Conservation (phyloP, 2,113 vertebrate genomes). For the Phylloscopus trochilus region DNA sequence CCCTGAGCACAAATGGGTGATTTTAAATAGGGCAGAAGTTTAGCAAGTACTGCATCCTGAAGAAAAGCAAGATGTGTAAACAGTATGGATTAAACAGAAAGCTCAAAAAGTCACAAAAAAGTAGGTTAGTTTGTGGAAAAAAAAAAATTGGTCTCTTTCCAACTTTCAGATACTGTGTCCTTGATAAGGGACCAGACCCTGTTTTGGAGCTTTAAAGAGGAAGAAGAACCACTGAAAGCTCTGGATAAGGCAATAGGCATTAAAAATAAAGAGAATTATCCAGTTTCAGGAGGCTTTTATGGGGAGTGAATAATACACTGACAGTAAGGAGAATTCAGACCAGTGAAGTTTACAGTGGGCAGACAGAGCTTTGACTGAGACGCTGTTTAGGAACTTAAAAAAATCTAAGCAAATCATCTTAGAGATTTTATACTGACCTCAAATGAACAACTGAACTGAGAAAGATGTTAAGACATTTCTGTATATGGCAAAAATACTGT, state of each 20-base stretch:
- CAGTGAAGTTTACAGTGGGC: not conserved
- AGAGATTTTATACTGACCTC: constrained; percentile 13
- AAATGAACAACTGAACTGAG: not conserved
- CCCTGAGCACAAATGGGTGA: not conserved
- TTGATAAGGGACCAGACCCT: not conserved
- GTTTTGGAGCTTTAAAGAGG: not conserved
- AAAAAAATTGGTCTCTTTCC: not conserved
- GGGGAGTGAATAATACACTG: not conserved
- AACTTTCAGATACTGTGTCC: not conserved
- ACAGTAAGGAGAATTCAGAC: not conserved
- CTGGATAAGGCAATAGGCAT: not conserved
- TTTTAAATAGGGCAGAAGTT: not conserved
- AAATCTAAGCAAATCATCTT: not conserved
- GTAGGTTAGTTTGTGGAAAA: not conserved
- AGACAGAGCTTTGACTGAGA: not conserved
- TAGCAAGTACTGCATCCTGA: not conserved
- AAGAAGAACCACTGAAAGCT: not conserved
- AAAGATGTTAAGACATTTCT: not conserved
- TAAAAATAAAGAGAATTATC: not conserved
- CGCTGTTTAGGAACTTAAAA: not conserved
- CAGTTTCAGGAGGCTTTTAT: not conserved
- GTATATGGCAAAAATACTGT: constrained; percentile 32
- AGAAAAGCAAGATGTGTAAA: not conserved
- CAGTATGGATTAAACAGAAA: not conserved
- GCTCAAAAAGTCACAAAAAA: not conserved